Evolutionary conservation across 37 sponge, comb jelly and placozoan species (phyloP).

Genomic region (Chondrilla cf. caribensis): DNA sequence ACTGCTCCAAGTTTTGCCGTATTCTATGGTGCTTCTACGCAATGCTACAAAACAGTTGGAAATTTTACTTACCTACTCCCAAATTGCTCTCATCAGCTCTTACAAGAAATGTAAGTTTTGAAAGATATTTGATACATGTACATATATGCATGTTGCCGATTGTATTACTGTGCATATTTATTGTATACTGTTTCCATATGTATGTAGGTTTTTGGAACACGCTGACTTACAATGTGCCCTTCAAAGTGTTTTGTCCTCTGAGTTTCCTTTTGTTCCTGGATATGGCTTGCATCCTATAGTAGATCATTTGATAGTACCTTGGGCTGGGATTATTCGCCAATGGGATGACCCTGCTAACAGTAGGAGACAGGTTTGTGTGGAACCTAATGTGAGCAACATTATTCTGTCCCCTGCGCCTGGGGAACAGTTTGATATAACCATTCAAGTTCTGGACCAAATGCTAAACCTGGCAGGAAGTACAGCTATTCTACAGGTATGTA

Average conservation of each 20-base stretch:
- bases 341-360: not conserved
- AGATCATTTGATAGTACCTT: conserved; percentile 58
- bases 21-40: conserved; percentile 76
- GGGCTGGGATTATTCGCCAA: conserved; percentile 56
- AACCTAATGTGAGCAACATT: conserved; percentile 28
- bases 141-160: not conserved
- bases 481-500: conserved; percentile 40
- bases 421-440: conserved; percentile 74
- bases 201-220: conserved; percentile 51
- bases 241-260: not conserved
- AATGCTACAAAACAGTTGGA: conserved; percentile 62
- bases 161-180: not conserved
- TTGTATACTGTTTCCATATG: no score
- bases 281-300: conserved; percentile 46
- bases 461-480: conserved; percentile 40
- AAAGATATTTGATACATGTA: not conserved
- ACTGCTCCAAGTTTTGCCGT: conserved; percentile 62
- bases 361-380: not conserved
- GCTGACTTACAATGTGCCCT: conserved; percentile 56
- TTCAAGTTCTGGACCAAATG: conserved; percentile 66
- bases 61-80: conserved; percentile 64
- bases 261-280: conserved; percentile 29
- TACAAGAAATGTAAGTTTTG: conserved; percentile 43
- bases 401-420: conserved; percentile 71
- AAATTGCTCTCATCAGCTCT: conserved; percentile 66